A percentile compares a stretch with the other conserved stretches of the same genome.
Evolutionary conservation across 2,797 vertebrate genomes (phyloP).

Genomic region (Thaleichthys pacificus): DNA sequence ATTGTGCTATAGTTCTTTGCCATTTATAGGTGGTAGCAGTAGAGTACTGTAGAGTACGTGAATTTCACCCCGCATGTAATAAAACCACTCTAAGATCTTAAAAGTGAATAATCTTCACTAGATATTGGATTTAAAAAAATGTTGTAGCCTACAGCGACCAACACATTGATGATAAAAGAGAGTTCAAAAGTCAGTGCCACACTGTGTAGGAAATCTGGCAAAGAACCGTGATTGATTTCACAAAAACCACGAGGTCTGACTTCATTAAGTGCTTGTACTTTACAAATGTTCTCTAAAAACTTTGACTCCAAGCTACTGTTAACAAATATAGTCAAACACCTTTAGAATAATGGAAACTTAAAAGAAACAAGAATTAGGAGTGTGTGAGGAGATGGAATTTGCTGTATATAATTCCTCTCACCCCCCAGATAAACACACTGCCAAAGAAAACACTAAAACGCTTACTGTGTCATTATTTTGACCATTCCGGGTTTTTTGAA

Average conservation of each 20-base stretch:
- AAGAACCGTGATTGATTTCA: not conserved
- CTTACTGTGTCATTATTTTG: not conserved
- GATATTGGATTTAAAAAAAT: not conserved
- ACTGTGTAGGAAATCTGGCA: not conserved
- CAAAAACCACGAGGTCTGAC: conserved; percentile 1
- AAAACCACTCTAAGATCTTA: not conserved
- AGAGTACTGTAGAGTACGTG: not conserved
- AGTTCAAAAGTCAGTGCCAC: conserved; percentile 1
- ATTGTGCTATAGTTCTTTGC: conserved; percentile 9
- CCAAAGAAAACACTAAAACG: not conserved
- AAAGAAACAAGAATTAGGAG: not conserved
- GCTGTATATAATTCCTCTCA: conserved; percentile 3
- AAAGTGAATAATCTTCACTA: not conserved
- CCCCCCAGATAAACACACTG: not conserved
- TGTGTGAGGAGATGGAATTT: conserved; percentile 17
- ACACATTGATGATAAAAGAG: not conserved
- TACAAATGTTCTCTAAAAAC: not conserved
- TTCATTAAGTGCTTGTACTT: not conserved
- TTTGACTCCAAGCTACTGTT: conserved; percentile 11
- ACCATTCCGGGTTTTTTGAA: not conserved
- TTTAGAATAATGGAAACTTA: conserved; percentile 44
- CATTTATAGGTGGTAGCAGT: conserved; percentile 18
- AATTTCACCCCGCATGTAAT: no score
- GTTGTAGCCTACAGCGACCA: not conserved
- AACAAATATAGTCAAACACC: conserved; percentile 22